A percentile compares a stretch with the other conserved stretches of the same genome.
These are phyloP conservation scores for Lycaena phlaeas DNA, from an alignment of 2,888 invertebrate genomes.

Conservation along the genomic window DNA sequence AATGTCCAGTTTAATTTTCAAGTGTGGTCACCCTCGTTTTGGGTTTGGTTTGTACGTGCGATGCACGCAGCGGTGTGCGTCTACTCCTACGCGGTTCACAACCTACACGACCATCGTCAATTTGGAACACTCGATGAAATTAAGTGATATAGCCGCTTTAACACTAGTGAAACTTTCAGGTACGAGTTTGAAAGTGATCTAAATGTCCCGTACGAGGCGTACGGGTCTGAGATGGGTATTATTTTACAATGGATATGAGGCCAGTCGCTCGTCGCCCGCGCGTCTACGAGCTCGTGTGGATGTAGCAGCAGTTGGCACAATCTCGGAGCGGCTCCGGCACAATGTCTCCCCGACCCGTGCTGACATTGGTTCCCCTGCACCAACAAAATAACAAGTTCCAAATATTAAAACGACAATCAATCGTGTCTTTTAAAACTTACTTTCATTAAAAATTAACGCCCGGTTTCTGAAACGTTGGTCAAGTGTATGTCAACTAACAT, in stretches of 20 bases:
- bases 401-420: too few species aligned
- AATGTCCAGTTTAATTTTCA: not conserved
- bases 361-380: conserved; percentile 62
- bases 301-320: conserved; percentile 18
- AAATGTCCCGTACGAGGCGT: not conserved
- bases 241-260: conserved; percentile 6
- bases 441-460: too few species aligned
- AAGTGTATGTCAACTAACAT: too few species aligned
- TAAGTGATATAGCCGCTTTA: conserved; percentile 8
- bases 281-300: conserved; percentile 10
- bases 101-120: conserved; percentile 1
- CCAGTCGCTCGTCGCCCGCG: too few species aligned
- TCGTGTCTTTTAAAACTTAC: too few species aligned
- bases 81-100: conserved; percentile 4
- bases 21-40: not conserved
- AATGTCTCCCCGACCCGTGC: conserved; percentile 65
- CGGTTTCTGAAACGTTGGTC: too few species aligned
- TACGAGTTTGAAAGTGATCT: not conserved
- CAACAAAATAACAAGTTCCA: not conserved
- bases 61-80: conserved; percentile 1
- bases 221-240: not conserved
- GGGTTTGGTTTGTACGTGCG: conserved; percentile 12
- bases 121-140: not conserved
- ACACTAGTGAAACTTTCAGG: conserved; percentile 3
- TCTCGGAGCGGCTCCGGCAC: conserved; percentile 36